These are phyloP conservation scores for Pedionomus torquatus DNA, from an alignment of 2,113 vertebrate species.

Conservation along the genomic window DNA sequence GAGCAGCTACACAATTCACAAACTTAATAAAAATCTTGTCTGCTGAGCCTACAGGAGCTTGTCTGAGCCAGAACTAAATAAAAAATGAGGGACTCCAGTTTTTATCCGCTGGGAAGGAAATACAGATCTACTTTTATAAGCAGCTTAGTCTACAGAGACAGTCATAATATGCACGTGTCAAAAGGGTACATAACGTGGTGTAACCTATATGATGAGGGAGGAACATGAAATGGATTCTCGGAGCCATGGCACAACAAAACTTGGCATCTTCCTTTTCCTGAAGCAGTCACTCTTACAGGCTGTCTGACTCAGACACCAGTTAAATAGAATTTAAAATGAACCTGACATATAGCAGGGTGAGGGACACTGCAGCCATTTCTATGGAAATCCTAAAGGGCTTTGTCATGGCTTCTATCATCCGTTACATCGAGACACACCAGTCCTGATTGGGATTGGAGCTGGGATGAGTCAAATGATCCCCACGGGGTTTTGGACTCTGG, in stretches of 20 bases:
- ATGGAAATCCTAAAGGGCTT: background rate
- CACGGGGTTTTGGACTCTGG: background rate
- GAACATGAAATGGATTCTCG: background rate
- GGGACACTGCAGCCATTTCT: background rate
- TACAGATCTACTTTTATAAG: background rate
- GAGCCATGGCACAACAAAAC: background rate
- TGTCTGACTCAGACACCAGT: background rate
- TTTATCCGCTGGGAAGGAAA: background rate
- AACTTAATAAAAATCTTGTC: background rate
- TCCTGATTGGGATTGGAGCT: accelerated
- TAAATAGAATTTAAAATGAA: background rate
- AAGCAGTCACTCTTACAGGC: background rate
- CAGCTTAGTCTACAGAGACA: background rate
- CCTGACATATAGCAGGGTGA: background rate
- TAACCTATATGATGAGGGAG: background rate
- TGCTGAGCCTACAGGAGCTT: background rate
- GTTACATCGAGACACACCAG: background rate
- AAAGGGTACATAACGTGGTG: accelerated
- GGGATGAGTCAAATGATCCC: background rate
- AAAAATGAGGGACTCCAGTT: background rate
- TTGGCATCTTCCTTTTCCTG: background rate
- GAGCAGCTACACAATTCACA: background rate
- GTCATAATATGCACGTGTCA: background rate
- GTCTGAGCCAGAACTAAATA: background rate
- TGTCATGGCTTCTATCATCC: background rate